Percentiles rank a stretch among this genome's conserved stretches.
Evolutionary conservation across 92 coral and sea anemone genomes (phyloP).

Genomic region (Palythoa heliodiscus): DNA sequence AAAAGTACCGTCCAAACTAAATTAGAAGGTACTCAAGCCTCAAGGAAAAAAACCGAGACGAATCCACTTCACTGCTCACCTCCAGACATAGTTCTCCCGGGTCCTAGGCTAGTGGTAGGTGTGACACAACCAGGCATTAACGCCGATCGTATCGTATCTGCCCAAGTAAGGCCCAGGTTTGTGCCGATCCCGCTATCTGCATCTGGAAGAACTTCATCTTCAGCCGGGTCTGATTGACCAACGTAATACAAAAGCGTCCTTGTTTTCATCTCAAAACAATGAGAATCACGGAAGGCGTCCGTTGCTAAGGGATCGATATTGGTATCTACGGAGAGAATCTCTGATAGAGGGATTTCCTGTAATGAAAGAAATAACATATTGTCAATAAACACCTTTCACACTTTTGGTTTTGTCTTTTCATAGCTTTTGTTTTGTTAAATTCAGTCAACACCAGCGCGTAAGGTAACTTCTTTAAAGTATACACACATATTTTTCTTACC

Average conservation of each 20-base stretch:
- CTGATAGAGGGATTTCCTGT: conserved; percentile 94
- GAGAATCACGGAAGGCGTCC: conserved; percentile 90
- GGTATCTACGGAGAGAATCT: conserved; percentile 92
- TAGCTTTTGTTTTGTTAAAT: too few relatives aligned
- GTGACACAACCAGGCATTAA: conserved; percentile 99
- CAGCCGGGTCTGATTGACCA: conserved; percentile 84
- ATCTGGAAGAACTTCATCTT: conserved; percentile 67
- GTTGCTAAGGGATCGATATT: conserved; percentile 91
- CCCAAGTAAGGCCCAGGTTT: conserved; percentile 94
- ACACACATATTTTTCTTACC: conserved; percentile 42
- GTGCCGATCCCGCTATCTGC: conserved; percentile 97
- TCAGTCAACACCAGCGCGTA: too few relatives aligned
- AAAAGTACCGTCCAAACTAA: too few relatives aligned
- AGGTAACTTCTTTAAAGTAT: too few relatives aligned
- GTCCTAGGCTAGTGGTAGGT: conserved; percentile 85
- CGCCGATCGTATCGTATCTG: conserved; percentile 94
- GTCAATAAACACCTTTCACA: background rate
- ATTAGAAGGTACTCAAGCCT: too few relatives aligned
- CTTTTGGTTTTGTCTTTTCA: background rate
- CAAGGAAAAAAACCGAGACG: background rate
- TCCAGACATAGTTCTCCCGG: conserved; percentile 63
- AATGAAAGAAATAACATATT: background rate
- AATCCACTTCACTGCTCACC: conserved; percentile 11
- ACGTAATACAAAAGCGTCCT: conserved; percentile 83
- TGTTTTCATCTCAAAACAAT: conserved; percentile 98